Percentiles rank a stretch among this genome's conserved stretches.
These are phyloP conservation scores for Chrysodeixis includens DNA, from an alignment of 2,888 invertebrate species.

Conservation along the genomic window DNA sequence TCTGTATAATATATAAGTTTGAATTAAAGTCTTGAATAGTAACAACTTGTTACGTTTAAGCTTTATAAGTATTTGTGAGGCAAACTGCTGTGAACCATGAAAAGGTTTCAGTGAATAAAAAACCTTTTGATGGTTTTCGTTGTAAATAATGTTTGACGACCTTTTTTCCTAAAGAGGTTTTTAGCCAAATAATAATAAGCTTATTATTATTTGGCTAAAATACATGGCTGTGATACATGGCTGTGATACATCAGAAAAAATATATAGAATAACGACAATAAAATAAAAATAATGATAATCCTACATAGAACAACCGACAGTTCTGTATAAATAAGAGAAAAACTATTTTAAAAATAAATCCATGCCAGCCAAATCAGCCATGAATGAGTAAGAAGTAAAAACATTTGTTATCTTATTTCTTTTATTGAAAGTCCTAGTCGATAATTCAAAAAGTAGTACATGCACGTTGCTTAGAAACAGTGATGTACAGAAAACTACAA, in stretches of 20 bases:
- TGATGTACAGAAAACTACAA: constrained; percentile 39
- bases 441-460: neutral
- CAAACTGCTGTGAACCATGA: constrained; percentile 4
- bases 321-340: no score
- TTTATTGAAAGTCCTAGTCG: no score
- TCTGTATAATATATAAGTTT: neutral
- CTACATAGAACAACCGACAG: no score
- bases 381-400: no score
- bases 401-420: no score
- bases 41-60: constrained; percentile 1
- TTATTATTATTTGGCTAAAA: no score
- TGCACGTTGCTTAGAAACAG: constrained; percentile 6
- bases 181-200: neutral
- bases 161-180: neutral
- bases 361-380: no score
- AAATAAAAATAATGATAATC: no score
- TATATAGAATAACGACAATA: no score
- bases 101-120: neutral
- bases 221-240: no score
- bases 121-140: constrained; percentile 4
- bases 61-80: constrained; percentile 4
- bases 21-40: neutral
- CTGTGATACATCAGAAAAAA: no score
- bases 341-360: no score
- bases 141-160: neutral